Percentiles rank a stretch among this genome's conserved stretches.
Conservation (phyloP, 2,888 invertebrate species). For the Amaurobius ferox region DNA sequence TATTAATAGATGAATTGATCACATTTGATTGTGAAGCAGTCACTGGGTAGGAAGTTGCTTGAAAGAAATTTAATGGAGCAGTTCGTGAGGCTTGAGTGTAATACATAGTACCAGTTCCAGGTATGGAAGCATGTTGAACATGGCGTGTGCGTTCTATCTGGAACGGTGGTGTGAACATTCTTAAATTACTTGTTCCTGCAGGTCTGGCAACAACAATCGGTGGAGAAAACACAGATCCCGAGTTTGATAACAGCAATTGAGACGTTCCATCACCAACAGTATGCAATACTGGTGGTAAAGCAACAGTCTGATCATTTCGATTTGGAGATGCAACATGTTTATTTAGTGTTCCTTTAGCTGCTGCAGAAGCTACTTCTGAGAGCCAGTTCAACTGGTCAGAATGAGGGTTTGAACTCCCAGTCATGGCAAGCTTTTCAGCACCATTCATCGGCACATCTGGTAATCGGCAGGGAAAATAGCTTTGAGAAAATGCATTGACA, state of each 20-base stretch:
- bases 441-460: conserved; percentile 65
- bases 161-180: conserved; percentile 51
- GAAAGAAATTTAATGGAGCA: conserved; percentile 45
- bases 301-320: neutral
- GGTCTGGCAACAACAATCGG: conserved; percentile 36
- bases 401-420: conserved; percentile 54
- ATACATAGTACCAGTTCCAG: conserved; percentile 33
- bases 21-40: conserved; percentile 18
- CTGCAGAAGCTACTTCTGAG: conserved; percentile 67
- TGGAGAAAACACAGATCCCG: conserved; percentile 44
- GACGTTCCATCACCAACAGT: conserved; percentile 21
- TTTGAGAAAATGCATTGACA: neutral
- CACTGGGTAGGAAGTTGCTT: conserved; percentile 29
- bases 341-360: conserved; percentile 37
- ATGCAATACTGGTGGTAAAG: conserved; percentile 11
- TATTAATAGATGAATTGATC: conserved; percentile 17
- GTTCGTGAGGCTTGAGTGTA: conserved; percentile 55
- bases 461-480: conserved; percentile 29
- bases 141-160: conserved; percentile 54
- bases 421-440: conserved; percentile 62
- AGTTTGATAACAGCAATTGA: conserved; percentile 28
- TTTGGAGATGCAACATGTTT: conserved; percentile 24
- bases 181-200: conserved; percentile 26
- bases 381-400: conserved; percentile 70
- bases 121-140: conserved; percentile 30